Conservation (phyloP, 1,140 invertebrate genomes). For the Habropoda laboriosa region DNA sequence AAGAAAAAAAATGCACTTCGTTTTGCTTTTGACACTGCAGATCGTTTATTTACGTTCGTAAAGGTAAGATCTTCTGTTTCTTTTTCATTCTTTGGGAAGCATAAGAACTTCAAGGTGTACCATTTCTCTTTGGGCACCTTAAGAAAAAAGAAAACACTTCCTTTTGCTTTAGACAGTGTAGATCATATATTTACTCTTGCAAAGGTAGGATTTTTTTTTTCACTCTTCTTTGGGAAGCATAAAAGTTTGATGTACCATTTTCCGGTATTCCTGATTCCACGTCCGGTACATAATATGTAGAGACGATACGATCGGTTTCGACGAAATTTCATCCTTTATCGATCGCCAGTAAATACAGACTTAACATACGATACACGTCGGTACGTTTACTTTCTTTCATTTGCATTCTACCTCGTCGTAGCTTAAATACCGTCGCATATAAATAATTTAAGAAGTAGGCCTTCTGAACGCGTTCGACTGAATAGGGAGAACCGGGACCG, state of each 20-base stretch:
- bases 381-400: conserved; percentile 67
- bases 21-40: too few relatives aligned
- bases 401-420: conserved; percentile 55
- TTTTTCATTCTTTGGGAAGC: too few relatives aligned
- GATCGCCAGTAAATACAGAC: background rate
- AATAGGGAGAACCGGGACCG: background rate
- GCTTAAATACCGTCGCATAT: conserved; percentile 52
- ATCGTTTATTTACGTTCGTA: too few relatives aligned
- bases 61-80: too few relatives aligned
- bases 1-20: too few relatives aligned
- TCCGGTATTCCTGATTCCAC: background rate
- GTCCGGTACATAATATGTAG: background rate
- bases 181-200: too few relatives aligned
- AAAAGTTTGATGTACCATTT: background rate
- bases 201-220: too few relatives aligned
- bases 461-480: too few relatives aligned
- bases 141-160: too few relatives aligned
- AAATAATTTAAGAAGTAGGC: conserved; percentile 51
- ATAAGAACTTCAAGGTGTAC: too few relatives aligned
- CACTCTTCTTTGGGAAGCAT: background rate
- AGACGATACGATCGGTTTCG: background rate
- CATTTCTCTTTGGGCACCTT: too few relatives aligned
- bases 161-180: too few relatives aligned
- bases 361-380: conserved; percentile 55
- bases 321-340: background rate